Conservation (phyloP, 2,888 invertebrate genomes). For the Leistus spinibarbis region DNA sequence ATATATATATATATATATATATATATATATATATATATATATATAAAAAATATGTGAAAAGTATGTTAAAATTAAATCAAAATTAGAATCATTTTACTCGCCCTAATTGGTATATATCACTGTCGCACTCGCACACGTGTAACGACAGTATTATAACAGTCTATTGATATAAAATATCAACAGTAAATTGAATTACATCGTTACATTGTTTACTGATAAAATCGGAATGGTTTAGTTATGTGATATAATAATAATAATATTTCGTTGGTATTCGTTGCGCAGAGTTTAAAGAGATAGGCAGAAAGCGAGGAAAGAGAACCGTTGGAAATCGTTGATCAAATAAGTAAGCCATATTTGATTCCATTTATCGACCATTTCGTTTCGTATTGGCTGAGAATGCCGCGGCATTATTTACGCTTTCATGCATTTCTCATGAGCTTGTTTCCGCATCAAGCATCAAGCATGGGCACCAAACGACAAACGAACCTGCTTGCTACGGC, state of each 20-base stretch:
- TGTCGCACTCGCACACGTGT: too few relatives aligned
- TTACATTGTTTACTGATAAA: background rate
- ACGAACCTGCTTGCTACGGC: background rate
- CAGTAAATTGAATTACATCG: background rate
- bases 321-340: slow-evolving; percentile 5
- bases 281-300: background rate
- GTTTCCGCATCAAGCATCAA: background rate
- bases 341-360: slow-evolving; percentile 37
- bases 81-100: too few relatives aligned
- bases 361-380: slow-evolving; percentile 35
- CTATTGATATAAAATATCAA: background rate
- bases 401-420: slow-evolving; percentile 37
- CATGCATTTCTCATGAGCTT: slow-evolving; percentile 40
- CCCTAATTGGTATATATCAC: too few relatives aligned
- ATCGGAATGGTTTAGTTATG: background rate
- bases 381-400: slow-evolving; percentile 16
- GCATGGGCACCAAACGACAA: background rate
- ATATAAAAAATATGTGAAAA: too few relatives aligned
- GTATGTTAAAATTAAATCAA: too few relatives aligned
- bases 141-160: too few relatives aligned
- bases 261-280: background rate
- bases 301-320: background rate
- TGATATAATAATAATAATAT: background rate
- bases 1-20: too few relatives aligned
- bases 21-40: too few relatives aligned